Evolutionary conservation across 2,113 vertebrate species (phyloP).

Genomic region (Tachycineta bicolor): DNA sequence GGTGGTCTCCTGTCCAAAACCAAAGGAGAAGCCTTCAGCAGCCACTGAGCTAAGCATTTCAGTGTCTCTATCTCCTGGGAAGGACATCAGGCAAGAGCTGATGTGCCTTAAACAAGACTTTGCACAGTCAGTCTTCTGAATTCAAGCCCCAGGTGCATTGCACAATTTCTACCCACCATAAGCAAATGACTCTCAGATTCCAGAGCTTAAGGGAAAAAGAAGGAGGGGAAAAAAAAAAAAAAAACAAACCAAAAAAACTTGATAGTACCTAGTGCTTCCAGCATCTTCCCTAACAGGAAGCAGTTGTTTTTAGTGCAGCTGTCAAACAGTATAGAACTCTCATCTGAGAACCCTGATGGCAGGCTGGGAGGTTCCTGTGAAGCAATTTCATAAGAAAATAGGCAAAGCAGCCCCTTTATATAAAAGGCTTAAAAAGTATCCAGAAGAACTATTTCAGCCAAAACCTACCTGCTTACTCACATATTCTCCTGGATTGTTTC

Average conservation of each 20-base stretch:
- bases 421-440: neutral
- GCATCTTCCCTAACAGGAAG: constrained; percentile 17
- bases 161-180: neutral
- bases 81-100: neutral
- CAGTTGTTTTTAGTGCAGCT: neutral
- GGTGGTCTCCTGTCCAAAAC: neutral
- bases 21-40: neutral
- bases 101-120: neutral
- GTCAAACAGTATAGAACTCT: neutral
- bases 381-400: neutral
- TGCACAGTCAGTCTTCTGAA: neutral
- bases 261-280: neutral
- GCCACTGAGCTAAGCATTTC: neutral
- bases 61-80: neutral
- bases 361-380: neutral
- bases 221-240: neutral
- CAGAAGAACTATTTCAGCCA: neutral
- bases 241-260: neutral
- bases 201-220: neutral
- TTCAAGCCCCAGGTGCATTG: neutral
- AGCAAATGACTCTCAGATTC: neutral
- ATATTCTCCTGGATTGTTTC: neutral
- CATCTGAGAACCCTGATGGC: accelerated
- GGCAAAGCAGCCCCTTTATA: neutral
- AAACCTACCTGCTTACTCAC: neutral